A percentile compares a stretch with the other conserved stretches of the same genome.
These are phyloP conservation scores for Steinernema khuongi DNA, from an alignment of 1,140 invertebrate species.

Conservation along the genomic window DNA sequence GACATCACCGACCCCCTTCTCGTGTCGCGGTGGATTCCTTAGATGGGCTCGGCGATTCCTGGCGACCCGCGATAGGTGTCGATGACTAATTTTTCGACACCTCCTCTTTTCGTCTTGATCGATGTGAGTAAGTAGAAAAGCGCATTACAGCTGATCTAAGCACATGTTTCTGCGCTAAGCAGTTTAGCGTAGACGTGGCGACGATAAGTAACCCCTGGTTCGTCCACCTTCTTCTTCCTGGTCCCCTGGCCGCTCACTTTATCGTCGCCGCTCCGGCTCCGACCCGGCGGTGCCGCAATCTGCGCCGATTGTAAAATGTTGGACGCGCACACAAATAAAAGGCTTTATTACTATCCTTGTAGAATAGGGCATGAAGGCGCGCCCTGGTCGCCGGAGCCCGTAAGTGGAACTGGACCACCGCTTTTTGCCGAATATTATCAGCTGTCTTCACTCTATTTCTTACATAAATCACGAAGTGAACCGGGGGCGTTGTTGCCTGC, in stretches of 20 bases:
- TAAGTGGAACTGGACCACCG: background rate
- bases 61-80: background rate
- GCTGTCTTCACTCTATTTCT: background rate
- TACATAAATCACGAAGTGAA: background rate
- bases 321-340: background rate
- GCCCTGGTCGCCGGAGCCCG: background rate
- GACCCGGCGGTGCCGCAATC: background rate
- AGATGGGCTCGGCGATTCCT: background rate
- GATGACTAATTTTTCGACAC: constrained; percentile 6
- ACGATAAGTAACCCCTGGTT: background rate
- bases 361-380: background rate
- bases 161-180: background rate
- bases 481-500: background rate
- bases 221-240: background rate
- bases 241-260: no score
- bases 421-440: background rate
- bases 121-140: background rate
- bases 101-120: background rate
- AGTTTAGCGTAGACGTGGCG: background rate
- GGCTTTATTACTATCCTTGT: background rate
- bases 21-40: constrained; percentile 4
- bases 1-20: background rate
- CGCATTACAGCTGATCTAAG: background rate
- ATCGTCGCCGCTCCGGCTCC: background rate
- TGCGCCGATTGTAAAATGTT: background rate